Percentiles rank a stretch among this genome's conserved stretches.
These are phyloP conservation scores for Actinopyga echinites DNA, from an alignment of 53 echinoderm and acorn worm genomes.

Conservation along the genomic window DNA sequence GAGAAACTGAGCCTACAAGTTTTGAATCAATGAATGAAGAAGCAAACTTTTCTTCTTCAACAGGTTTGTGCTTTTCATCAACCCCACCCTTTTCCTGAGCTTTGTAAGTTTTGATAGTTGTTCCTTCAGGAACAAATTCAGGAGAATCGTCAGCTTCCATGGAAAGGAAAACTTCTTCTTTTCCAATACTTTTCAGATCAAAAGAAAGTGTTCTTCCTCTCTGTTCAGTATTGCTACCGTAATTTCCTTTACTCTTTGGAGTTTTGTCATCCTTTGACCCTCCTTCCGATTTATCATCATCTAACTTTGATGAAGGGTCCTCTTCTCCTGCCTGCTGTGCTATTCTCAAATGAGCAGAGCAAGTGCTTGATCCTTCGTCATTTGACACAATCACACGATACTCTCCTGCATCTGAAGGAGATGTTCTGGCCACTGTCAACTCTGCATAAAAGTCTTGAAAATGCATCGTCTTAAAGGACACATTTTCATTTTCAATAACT, in stretches of 20 bases:
- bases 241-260: not conserved
- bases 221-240: not conserved
- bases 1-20: too few species aligned
- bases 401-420: constrained; percentile 68
- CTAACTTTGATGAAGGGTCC: constrained; percentile 31
- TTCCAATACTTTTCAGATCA: constrained; percentile 7
- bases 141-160: not conserved
- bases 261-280: constrained; percentile 8
- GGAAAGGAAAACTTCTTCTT: constrained; percentile 24
- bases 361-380: constrained; percentile 56
- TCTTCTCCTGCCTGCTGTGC: not conserved
- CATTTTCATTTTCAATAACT: constrained; percentile 51
- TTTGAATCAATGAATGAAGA: too few species aligned
- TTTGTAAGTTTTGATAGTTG: not conserved
- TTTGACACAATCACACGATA: constrained; percentile 71
- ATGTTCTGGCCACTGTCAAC: constrained; percentile 66
- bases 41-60: too few species aligned
- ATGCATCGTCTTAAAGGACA: constrained; percentile 50
- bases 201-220: constrained; percentile 6
- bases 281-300: constrained; percentile 33
- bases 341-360: constrained; percentile 68
- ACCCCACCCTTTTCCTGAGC: too few species aligned
- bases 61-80: too few species aligned
- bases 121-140: not conserved
- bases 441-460: constrained; percentile 74